These are phyloP conservation scores for Ypsolopha sequella DNA, from an alignment of 2,888 invertebrate genomes.

Conservation along the genomic window DNA sequence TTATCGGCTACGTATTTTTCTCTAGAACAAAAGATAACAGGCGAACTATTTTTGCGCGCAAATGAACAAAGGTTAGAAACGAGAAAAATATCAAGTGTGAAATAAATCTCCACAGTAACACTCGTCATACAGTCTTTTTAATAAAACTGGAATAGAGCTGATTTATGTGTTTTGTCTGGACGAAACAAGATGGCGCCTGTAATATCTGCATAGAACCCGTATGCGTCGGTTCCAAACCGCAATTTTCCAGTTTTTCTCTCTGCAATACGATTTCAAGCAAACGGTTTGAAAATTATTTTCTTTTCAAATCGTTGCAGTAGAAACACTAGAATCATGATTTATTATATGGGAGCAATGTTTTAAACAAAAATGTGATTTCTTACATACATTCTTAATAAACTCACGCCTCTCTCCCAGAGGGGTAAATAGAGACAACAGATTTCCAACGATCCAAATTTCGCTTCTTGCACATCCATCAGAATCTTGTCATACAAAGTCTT, in stretches of 20 bases:
- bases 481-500: too few relatives aligned
- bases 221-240: slow-evolving; percentile 30
- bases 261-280: slow-evolving; percentile 30
- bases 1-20: too few relatives aligned
- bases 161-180: slow-evolving; percentile 51
- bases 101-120: slow-evolving; percentile 4
- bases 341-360: too few relatives aligned
- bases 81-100: slow-evolving; percentile 1
- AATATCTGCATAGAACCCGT: slow-evolving; percentile 46
- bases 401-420: too few relatives aligned
- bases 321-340: not conserved
- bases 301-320: slow-evolving; percentile 21
- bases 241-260: slow-evolving; percentile 36
- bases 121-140: slow-evolving; percentile 29
- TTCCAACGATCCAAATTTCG: too few relatives aligned
- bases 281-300: slow-evolving; percentile 24
- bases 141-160: slow-evolving; percentile 42
- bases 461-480: too few relatives aligned
- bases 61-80: not conserved
- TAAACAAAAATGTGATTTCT: too few relatives aligned
- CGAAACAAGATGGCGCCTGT: slow-evolving; percentile 44
- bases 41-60: not conserved
- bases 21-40: too few relatives aligned
- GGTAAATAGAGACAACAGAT: too few relatives aligned
- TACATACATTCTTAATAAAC: too few relatives aligned